These are phyloP conservation scores for Dolichallabes microphthalmus DNA, from an alignment of 2,113 vertebrate genomes.

Conservation along the genomic window DNA sequence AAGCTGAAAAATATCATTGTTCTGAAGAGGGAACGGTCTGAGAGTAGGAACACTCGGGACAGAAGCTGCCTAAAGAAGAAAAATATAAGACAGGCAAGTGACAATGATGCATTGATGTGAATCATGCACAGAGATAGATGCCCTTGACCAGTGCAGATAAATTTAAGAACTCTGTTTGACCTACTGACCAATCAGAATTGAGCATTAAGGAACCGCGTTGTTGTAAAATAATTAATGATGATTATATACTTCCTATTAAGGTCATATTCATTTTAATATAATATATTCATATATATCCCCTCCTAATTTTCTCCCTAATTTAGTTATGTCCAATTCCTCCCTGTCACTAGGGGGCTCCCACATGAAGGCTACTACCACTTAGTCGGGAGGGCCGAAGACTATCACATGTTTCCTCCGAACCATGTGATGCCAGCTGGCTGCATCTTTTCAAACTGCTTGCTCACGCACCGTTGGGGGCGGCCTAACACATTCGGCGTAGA, in stretches of 20 bases:
- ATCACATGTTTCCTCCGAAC: no score
- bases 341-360: no score
- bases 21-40: conserved; percentile 8
- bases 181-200: background rate
- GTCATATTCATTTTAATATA: background rate
- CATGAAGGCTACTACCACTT: no score
- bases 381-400: no score
- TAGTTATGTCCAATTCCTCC: no score
- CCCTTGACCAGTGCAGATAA: conserved; percentile 53
- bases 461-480: no score
- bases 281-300: no score
- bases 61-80: conserved; percentile 36
- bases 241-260: no score
- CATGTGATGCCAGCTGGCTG: no score
- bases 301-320: no score
- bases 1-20: conserved; percentile 48
- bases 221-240: background rate
- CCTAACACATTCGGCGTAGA: no score
- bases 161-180: conserved; percentile 1
- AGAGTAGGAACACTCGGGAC: background rate
- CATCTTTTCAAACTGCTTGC: no score
- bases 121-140: conserved; percentile 54
- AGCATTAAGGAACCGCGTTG: background rate
- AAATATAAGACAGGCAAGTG: conserved; percentile 50
- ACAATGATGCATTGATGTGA: conserved; percentile 51